Evolutionary conservation across 1,140 invertebrate species (phyloP), one percentile per base, ranked within the genome.

Genomic region (Nixonia krombeini): DNA sequence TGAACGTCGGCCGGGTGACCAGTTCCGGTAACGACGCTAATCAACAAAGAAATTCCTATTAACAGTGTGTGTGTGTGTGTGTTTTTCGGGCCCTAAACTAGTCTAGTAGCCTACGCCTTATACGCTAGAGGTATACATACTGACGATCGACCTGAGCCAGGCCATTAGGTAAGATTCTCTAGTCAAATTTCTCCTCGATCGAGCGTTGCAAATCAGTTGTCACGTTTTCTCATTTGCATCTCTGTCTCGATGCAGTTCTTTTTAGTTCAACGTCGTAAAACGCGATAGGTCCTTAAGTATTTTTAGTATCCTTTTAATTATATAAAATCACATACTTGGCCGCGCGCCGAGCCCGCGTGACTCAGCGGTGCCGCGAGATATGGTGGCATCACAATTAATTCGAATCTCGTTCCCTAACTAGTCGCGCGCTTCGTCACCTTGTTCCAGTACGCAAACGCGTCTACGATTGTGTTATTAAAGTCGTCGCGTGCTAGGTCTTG

Each of bases 291-390:
- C 71, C 76, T 83, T 79, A 83, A 80, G 74, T 81, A 82, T 79
- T 76, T 73, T 70, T 73, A 47, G 15, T 62, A 57, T 37, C 50
- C 55, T 56, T 59, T 38, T 52, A 70, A 65, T 65, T 49, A 65
- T 83, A 84, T 83, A 85, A 85, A 84, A 85, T 85, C 84, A 85
- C 84, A 85, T 84, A 85, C 80, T 85, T 84, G 79, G 83, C 80
- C 74, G 76, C 78, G 71, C 72, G 79, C 83, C 79, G 82, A 84
- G 83, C 75, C 79, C 72, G 68, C 78, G 70, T 81, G 80, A 83
- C 81, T 84, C 82, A 81, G 81, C 82, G 75, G 72, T 82, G 80
- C 78, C 80, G 81, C 81, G 81, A 84, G 84, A 85, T 85, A 85
- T 85, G 84, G 80, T 85, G 83, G 80, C 83, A 85, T 85, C 84